Conservation (phyloP, 2,797 vertebrate genomes). For the Oreortyx pictus region DNA sequence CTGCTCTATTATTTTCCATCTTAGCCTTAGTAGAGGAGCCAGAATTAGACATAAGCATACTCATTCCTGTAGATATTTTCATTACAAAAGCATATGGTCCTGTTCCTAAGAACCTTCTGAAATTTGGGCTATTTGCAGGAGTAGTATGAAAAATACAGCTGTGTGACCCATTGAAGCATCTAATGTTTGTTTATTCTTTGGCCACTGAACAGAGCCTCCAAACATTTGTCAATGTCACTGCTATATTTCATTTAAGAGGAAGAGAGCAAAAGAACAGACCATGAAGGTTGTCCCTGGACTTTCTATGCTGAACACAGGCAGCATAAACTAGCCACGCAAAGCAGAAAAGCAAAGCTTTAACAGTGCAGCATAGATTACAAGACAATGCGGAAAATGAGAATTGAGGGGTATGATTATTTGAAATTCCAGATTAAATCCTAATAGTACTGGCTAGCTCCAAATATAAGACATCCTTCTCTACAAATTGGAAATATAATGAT, state of each 20-base stretch:
- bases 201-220: not conserved
- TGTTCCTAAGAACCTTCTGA: not conserved
- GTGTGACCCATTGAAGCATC: fast-evolving
- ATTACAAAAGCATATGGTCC: not conserved
- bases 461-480: not conserved
- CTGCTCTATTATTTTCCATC: not conserved
- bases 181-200: not conserved
- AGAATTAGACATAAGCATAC: not conserved
- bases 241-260: not conserved
- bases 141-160: not conserved
- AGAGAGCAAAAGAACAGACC: not conserved
- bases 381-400: not conserved
- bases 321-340: not conserved
- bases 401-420: not conserved
- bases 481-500: too few species aligned
- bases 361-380: not conserved
- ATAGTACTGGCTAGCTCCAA: not conserved
- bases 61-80: not conserved
- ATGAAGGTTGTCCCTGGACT: not conserved
- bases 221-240: not conserved
- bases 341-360: not conserved
- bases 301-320: not conserved
- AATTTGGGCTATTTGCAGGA: not conserved
- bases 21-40: not conserved
- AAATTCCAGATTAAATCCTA: not conserved